Base-by-base conservation (phyloP, 2,113 vertebrate species). In the Pachycephala philippinensis region DNA sequence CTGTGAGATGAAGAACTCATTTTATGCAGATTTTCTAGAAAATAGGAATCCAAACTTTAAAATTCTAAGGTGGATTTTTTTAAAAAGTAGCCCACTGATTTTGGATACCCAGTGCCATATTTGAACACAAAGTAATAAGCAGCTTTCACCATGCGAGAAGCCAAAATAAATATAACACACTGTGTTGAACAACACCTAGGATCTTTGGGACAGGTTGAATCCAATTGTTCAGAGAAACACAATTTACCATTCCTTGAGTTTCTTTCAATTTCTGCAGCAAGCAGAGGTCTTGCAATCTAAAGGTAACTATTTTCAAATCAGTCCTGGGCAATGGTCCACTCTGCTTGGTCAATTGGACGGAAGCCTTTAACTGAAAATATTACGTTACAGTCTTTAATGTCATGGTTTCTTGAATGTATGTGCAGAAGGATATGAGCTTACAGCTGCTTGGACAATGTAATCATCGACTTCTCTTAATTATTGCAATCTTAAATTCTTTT, bases 381-480 rank as follows among this genome's bases (percentile, higher is more conserved):
- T 5, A 42, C 11, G 0, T 66, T 26, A 13, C 9, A 66, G 31
- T 61, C 42, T 57, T 84, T 45, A 82, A 71, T 74, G 33, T 53
- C 60, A 63, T 1, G 2, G 23, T 70, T 18, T 75, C 28, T 56
- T 35, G 28, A 89, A 70, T 10, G 39, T 49, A 35, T 5, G 45
- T 94, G 45, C 31, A 81, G 64, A 84, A 77, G 23, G 37, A 83
- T 61, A 17, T 3, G 15, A 28, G 14, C 24, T 89, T 60, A 47
- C 3, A 11, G 35, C 13, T 56, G 22, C 0, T 0, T 45, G 37
- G 24, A 5, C 30, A 45, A 15, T 45, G 54, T 72, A 60, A 45
- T 15, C 0, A 21, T 24, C 31, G 15, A 52, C 3, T 49, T 90
- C 6, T 78, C 61, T 39, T 60, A 57, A 45, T n/a, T 26, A 19